Evolutionary conservation across 1,140 invertebrate species (phyloP).

Genomic region (Heliconius nattereri): DNA sequence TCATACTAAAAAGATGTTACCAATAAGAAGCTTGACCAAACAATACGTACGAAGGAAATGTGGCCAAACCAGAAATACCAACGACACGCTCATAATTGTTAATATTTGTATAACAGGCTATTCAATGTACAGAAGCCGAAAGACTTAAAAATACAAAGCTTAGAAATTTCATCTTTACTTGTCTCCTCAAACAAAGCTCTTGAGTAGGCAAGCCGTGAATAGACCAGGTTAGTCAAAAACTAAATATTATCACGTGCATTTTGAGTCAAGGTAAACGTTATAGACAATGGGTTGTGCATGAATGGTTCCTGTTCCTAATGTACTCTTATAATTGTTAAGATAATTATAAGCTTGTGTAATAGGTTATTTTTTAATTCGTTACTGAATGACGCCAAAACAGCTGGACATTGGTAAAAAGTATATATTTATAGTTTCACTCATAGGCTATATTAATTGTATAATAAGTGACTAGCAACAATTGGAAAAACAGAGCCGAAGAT

Average conservation of each 20-base stretch:
- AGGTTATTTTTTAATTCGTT: too few species aligned
- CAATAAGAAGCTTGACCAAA: not conserved
- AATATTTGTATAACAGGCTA: constrained; percentile 58
- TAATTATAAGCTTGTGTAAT: not conserved
- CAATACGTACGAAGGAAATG: not conserved
- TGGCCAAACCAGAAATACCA: constrained; percentile 10
- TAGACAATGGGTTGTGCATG: not conserved
- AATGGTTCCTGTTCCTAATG: not conserved
- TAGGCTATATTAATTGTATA: too few species aligned
- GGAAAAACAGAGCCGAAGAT: too few species aligned
- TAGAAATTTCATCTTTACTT: constrained; percentile 58
- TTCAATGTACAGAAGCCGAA: constrained; percentile 30
- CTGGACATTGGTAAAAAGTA: too few species aligned
- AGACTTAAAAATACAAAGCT: constrained; percentile 40
- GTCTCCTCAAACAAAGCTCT: constrained; percentile 69
- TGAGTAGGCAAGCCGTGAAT: constrained; percentile 69
- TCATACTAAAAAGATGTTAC: not conserved
- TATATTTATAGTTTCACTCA: too few species aligned
- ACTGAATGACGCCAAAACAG: too few species aligned
- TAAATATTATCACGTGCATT: constrained; percentile 76
- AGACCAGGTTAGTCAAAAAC: constrained; percentile 64
- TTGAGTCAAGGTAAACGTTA: not conserved
- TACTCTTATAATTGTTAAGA: not conserved
- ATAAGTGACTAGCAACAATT: too few species aligned
- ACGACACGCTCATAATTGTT: constrained; percentile 44